A percentile compares a stretch with the other conserved stretches of the same genome.
Conservation (phyloP, 92 coral and sea anemone genomes). For the Porites divaricata region DNA sequence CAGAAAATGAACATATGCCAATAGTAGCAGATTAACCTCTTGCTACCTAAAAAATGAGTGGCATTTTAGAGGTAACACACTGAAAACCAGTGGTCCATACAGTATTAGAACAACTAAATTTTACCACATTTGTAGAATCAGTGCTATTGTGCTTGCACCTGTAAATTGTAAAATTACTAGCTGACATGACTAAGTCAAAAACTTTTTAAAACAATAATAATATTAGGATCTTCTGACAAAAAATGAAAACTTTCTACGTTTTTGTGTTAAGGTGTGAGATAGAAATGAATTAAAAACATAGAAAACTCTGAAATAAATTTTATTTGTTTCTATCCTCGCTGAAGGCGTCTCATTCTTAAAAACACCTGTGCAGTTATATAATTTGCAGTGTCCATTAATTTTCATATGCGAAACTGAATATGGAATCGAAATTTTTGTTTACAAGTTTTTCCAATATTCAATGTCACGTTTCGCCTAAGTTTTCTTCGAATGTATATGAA, state of each 20-base stretch:
- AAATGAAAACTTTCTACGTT: not conserved
- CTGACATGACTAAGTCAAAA: too few relatives aligned
- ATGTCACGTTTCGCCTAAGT: not conserved
- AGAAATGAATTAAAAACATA: not conserved
- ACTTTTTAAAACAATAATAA: too few relatives aligned
- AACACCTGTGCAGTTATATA: conserved; percentile 5
- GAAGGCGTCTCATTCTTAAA: not conserved
- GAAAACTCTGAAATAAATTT: not conserved
- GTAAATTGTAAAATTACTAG: too few relatives aligned
- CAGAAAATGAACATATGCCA: not conserved
- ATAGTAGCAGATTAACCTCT: not conserved
- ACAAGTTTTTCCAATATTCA: conserved; percentile 11
- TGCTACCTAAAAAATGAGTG: not conserved
- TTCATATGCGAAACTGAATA: conserved; percentile 1
- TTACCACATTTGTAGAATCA: not conserved
- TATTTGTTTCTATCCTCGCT: not conserved
- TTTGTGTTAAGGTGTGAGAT: not conserved
- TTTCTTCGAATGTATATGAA: not conserved
- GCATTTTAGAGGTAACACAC: not conserved
- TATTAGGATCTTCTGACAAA: not conserved
- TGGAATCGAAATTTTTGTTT: conserved; percentile 31
- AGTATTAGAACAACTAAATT: not conserved
- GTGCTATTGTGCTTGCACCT: not conserved
- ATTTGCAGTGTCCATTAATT: conserved; percentile 16
- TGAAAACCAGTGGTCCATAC: not conserved